Percentiles rank a stretch among this genome's conserved stretches.
These are phyloP conservation scores for Sarcophaga caerulescens DNA, from an alignment of 2,888 invertebrate species.

Conservation along the genomic window DNA sequence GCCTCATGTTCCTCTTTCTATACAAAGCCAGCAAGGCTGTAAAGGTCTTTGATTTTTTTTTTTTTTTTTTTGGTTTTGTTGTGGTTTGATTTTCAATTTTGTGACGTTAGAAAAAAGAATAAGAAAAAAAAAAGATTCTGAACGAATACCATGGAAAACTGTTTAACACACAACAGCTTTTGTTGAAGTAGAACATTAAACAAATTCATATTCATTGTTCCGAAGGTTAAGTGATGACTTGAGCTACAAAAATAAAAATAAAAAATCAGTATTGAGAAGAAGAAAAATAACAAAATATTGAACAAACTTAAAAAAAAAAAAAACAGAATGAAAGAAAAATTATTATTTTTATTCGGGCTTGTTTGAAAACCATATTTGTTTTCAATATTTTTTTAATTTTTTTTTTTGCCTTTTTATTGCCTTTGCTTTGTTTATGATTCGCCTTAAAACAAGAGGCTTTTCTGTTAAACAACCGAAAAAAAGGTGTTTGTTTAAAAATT, in stretches of 20 bases:
- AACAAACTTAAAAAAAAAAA: conserved; percentile 14
- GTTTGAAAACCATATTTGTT: conserved; percentile 21
- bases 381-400: neutral
- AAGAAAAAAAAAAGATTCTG: neutral
- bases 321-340: conserved; percentile 12
- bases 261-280: neutral
- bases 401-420: neutral
- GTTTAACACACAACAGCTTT: conserved; percentile 49
- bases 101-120: conserved; percentile 3
- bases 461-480: too few relatives aligned
- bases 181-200: conserved; percentile 40
- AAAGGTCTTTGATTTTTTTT: conserved; percentile 11
- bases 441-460: neutral
- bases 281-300: conserved; percentile 26
- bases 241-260: conserved; percentile 24
- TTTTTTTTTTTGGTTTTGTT: conserved; percentile 34
- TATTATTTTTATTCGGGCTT: neutral
- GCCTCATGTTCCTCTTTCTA: neutral
- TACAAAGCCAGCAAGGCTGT: conserved; percentile 3
- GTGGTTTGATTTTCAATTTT: conserved; percentile 4
- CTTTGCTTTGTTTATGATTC: conserved; percentile 27
- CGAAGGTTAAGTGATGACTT: conserved; percentile 65
- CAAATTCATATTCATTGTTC: conserved; percentile 54
- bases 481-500: too few relatives aligned
- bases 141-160: conserved; percentile 27